Evolutionary conservation across 2,888 invertebrate genomes (phyloP), one percentile per base, ranked within the genome.

Genomic region (Asteroscopus sphinx): DNA sequence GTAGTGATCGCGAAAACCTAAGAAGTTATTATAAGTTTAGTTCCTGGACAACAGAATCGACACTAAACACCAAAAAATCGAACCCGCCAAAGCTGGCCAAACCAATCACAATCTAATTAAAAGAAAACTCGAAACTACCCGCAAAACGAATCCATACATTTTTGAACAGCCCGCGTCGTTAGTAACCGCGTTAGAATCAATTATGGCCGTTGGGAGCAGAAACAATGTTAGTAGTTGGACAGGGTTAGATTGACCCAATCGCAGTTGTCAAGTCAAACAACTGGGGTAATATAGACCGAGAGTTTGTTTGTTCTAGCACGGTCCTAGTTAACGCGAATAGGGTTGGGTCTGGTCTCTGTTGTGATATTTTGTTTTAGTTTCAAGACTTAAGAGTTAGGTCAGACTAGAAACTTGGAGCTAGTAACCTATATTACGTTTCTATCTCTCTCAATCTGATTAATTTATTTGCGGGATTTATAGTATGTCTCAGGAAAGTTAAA

Each of bases 221-320:
- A 36, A 36, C 46, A 35, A 52, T 16, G 16, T 35, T 26, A 36
- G 36, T 13, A 46, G 46, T 46, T 44, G 16, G 47, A 5, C 21
- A 46, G 40, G 36, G 9, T 48, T 48, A 52, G 47, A 69, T 30
- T 63, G 69, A 69, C 69, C 64, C 64, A 56, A 67, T 63, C 64
- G 51, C 26, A 76, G 68, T 77, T 73, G 68, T 73, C 71, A 77
- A 77, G 67, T 75, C 71, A 79, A 79, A 77, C 76, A 76, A 67
- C 55, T 41, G 39, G 35, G 49, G 64, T 67, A 49, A 68, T 68
- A 59, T 47, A 47, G 65, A 58, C 52, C 41, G 26, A 21, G 12
- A 54, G 51, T 42, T 61, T 44, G 65, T 71, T 68, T 68, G 62
- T 63, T 58, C 51, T 51, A 46, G 53, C 17, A 58, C 32, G 52